Conservation (phyloP, 2,888 invertebrate genomes). For the Tenthredo livida region DNA sequence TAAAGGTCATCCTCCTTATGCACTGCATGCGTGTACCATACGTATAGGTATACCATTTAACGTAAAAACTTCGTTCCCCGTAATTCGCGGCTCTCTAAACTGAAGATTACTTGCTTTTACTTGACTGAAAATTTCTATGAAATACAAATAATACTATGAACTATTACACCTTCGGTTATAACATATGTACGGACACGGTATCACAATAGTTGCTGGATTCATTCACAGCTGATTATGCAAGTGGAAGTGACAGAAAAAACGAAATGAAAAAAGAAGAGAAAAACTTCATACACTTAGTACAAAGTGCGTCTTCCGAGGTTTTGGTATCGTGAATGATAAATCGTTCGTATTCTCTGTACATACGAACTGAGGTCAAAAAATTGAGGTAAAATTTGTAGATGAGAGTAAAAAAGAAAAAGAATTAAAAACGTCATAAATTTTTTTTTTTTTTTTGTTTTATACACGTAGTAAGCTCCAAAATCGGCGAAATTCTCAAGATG, state of each 20-base stretch:
- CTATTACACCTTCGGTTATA: neutral
- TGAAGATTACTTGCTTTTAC: neutral
- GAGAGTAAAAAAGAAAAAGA: too few species aligned
- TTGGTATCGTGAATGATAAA: neutral
- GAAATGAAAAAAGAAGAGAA: neutral
- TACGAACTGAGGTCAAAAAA: too few species aligned
- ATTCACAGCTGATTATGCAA: neutral
- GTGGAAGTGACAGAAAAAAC: neutral
- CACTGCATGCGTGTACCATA: neutral
- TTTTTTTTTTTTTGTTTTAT: neutral
- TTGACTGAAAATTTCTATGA: neutral
- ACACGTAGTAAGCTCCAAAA: neutral
- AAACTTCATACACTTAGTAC: neutral
- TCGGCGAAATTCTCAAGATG: neutral
- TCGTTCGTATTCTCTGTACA: too few species aligned
- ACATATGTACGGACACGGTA: neutral
- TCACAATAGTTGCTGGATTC: neutral
- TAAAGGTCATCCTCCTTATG: constrained; percentile 30
- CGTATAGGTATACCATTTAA: neutral
- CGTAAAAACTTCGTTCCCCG: constrained; percentile 23
- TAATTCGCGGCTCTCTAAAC: neutral
- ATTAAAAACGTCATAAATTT: too few species aligned
- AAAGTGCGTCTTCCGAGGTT: neutral
- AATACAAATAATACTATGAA: neutral
- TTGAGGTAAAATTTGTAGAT: too few species aligned